Evolutionary conservation across 2,113 vertebrate genomes (phyloP).

Genomic region (Arothron firmamentum): DNA sequence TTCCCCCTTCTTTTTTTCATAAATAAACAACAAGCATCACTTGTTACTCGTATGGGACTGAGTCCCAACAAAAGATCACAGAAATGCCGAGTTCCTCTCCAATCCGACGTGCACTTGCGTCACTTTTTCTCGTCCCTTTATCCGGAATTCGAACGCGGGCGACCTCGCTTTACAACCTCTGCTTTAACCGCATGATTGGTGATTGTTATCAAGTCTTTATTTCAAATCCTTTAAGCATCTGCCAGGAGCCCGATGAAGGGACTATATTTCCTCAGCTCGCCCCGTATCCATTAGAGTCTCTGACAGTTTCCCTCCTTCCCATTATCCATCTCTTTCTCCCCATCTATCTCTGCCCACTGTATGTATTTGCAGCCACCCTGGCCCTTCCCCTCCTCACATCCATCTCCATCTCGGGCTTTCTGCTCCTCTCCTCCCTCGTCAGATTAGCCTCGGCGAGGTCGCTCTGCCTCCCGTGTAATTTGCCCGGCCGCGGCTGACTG

Average conservation of each 20-base stretch:
- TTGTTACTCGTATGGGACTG: no score
- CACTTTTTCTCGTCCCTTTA: neutral
- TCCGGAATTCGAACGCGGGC: neutral
- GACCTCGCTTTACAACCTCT: no score
- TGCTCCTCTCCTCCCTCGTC: constrained; percentile 39
- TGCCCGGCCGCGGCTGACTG: constrained; percentile 52
- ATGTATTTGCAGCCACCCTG: constrained; percentile 1
- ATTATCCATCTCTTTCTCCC: constrained; percentile 37
- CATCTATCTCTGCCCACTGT: constrained; percentile 36
- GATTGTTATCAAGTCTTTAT: constrained; percentile 14
- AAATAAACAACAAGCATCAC: no score
- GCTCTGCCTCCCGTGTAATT: constrained; percentile 49
- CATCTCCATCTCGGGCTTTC: constrained; percentile 33
- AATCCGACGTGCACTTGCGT: neutral
- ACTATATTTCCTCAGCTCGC: constrained; percentile 27
- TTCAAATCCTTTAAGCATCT: constrained; percentile 39
- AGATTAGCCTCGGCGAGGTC: constrained; percentile 54
- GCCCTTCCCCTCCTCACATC: constrained; percentile 10
- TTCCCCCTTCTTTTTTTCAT: no score
- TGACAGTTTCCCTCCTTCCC: constrained; percentile 42
- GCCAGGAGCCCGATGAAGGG: constrained; percentile 42
- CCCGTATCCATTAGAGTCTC: constrained; percentile 28
- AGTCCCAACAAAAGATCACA: no score
- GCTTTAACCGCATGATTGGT: neutral
- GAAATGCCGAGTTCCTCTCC: constrained; percentile 8